Evolutionary conservation across 1,140 invertebrate species (phyloP), one percentile per base, ranked within the genome.

Genomic region (Ceratitis capitata): DNA sequence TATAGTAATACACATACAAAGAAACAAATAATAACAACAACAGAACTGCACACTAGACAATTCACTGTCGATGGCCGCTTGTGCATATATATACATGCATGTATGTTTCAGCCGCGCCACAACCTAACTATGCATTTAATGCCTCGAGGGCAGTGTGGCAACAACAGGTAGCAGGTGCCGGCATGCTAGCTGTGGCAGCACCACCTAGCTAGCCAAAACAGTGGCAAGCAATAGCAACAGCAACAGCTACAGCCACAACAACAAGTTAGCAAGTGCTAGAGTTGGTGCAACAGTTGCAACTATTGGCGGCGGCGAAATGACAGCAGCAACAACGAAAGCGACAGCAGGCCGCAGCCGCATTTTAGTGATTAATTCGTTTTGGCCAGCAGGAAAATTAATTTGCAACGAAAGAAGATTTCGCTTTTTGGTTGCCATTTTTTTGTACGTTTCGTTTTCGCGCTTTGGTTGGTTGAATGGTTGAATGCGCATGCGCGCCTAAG

Each of bases 101-200:
- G n/a, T n/a, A 23, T 56, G 51, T 56, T n/a, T 9, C n/a, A 23
- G 49, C 1, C 49, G 49, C 49, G 16, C 49, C 5, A 51, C 51
- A 19, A 56, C 56, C 49, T 53, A 87, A 87, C 84, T 87, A 87
- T 87, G 86, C 29, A 83, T 84, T 83, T 23, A 85, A 84, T 83
- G 85, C 86, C 89, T 86, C 74, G 85, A 89, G 89, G 89, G 87
- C 87, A 86, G 51, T 82, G 82, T 84, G 86, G 86, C 88, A 89
- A 85, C 88, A 87, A 85, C 88, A 87, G 87, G 86, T 88, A 89
- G 87, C 86, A 84, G 16, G n/a, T 74, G n/a, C 9, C 35, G 39
- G 32, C 6, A n/a, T n/a, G n/a, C n/a, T n/a, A n/a, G 82, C 82
- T 14, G 82, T 69, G 35, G 84, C 49, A 29, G 35, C 82, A 86